Evolutionary conservation across 2,888 invertebrate genomes (phyloP).

Genomic region (Brassicogethes aeneus): DNA sequence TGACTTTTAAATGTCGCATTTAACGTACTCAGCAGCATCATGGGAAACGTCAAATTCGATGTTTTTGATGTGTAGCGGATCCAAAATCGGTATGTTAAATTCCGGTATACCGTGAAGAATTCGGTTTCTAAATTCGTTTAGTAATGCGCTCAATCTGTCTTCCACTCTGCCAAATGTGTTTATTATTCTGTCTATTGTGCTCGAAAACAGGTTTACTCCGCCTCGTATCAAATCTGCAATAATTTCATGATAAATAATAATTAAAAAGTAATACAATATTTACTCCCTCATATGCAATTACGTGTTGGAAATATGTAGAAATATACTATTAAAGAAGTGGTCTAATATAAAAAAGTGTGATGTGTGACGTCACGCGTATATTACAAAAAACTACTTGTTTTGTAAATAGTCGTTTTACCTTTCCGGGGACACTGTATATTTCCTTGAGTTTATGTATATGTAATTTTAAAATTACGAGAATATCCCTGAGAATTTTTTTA

Average conservation of each 20-base stretch:
- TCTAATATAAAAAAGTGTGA: too few species aligned
- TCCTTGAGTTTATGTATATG: too few species aligned
- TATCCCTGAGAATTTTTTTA: too few species aligned
- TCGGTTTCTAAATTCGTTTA: slow-evolving; percentile 35
- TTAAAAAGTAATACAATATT: too few species aligned
- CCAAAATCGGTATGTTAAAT: slow-evolving; percentile 37
- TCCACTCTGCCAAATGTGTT: slow-evolving; percentile 33
- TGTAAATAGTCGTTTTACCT: too few species aligned
- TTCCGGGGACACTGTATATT: too few species aligned
- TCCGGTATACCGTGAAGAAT: slow-evolving; percentile 38
- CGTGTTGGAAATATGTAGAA: neutral
- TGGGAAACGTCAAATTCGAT: slow-evolving; percentile 37
- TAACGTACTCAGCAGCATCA: slow-evolving; percentile 31
- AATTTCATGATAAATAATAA: too few species aligned
- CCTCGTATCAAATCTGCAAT: slow-evolving; percentile 35
- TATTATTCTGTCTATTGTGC: slow-evolving; percentile 33
- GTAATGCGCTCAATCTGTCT: slow-evolving; percentile 32
- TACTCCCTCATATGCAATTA: too few species aligned
- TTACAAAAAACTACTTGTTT: too few species aligned
- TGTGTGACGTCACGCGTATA: too few species aligned
- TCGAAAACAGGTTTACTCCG: slow-evolving; percentile 31
- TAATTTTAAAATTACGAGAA: too few species aligned
- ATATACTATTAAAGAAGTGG: neutral
- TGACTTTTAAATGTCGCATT: too few species aligned
- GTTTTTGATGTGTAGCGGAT: slow-evolving; percentile 37